Conservation (phyloP, 2,888 invertebrate genomes). For the Pedicia rivosa region DNA sequence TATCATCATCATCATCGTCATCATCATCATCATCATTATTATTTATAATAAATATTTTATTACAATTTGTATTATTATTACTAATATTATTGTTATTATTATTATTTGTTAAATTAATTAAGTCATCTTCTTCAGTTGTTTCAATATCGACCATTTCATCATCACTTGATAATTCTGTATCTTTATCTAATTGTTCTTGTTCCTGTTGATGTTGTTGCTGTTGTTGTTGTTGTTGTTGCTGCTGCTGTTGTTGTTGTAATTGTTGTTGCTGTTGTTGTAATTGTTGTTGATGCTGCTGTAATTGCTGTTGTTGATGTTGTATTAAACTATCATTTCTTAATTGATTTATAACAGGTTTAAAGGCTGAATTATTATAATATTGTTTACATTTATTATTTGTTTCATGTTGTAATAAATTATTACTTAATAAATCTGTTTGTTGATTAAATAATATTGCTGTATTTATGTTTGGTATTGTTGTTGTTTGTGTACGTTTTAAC, state of each 20-base stretch:
- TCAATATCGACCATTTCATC: slow-evolving; percentile 78
- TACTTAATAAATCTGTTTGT: background rate
- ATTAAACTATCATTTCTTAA: slow-evolving; percentile 2
- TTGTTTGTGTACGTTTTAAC: slow-evolving; percentile 33
- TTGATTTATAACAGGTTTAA: slow-evolving; percentile 17
- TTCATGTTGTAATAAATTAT: too few species aligned
- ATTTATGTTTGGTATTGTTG: background rate
- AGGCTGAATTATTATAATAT: slow-evolving; percentile 17
- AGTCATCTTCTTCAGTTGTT: slow-evolving; percentile 58
- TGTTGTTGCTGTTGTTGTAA: slow-evolving; percentile 6
- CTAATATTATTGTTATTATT: too few species aligned
- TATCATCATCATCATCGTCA: too few species aligned
- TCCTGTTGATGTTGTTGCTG: slow-evolving; percentile 9
- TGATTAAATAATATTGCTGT: background rate
- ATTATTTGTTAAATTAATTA: background rate
- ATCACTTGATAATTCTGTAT: slow-evolving; percentile 37
- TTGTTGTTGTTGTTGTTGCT: slow-evolving; percentile 8
- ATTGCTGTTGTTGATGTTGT: slow-evolving; percentile 7
- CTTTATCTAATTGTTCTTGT: slow-evolving; percentile 11
- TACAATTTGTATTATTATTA: too few species aligned
- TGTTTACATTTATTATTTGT: too few species aligned
- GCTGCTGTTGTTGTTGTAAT: slow-evolving; percentile 1
- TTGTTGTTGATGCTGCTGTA: background rate
- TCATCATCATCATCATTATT: too few species aligned
- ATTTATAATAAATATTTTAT: too few species aligned